Evolutionary conservation across 2,797 vertebrate genomes (phyloP).

Genomic region (Aphelocoma californica): DNA sequence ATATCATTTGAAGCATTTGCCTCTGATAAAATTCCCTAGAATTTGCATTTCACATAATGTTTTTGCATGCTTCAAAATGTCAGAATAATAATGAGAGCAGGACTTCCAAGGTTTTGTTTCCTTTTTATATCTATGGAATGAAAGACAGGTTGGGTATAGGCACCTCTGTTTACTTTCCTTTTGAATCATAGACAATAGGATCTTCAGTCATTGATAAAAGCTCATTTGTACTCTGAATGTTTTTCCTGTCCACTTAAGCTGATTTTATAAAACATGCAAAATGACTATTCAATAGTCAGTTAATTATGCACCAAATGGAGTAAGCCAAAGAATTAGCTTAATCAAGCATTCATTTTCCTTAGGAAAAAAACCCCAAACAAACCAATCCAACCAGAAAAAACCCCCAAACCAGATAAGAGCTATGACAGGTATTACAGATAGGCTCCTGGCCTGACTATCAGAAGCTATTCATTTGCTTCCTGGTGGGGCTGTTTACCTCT

Average conservation of each 20-base stretch:
- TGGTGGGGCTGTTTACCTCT: not conserved
- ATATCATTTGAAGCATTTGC: not conserved
- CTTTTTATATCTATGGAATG: not conserved
- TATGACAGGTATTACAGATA: not conserved
- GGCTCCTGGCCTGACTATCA: not conserved
- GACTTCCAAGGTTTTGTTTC: slow-evolving; percentile 22
- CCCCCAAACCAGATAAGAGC: not conserved
- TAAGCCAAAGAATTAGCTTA: slow-evolving; percentile 11
- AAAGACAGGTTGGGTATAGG: not conserved
- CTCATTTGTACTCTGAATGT: not conserved
- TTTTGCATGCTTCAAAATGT: slow-evolving; percentile 51
- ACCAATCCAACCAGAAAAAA: not conserved
- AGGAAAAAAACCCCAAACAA: not conserved
- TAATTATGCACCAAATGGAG: slow-evolving; percentile 1
- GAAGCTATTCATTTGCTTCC: not conserved
- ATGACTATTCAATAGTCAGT: not conserved
- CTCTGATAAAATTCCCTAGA: slow-evolving; percentile 34
- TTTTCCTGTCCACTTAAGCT: slow-evolving; percentile 6
- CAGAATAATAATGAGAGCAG: slow-evolving; percentile 6
- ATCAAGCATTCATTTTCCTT: not conserved
- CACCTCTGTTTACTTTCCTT: slow-evolving; percentile 13
- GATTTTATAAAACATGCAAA: not conserved
- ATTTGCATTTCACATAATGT: slow-evolving; percentile 58
- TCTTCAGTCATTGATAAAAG: not conserved
- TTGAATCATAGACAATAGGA: not conserved